Evolutionary conservation across 2,888 invertebrate genomes (phyloP), one percentile per base, ranked within the genome.

Genomic region (Eupithecia centaureata): DNA sequence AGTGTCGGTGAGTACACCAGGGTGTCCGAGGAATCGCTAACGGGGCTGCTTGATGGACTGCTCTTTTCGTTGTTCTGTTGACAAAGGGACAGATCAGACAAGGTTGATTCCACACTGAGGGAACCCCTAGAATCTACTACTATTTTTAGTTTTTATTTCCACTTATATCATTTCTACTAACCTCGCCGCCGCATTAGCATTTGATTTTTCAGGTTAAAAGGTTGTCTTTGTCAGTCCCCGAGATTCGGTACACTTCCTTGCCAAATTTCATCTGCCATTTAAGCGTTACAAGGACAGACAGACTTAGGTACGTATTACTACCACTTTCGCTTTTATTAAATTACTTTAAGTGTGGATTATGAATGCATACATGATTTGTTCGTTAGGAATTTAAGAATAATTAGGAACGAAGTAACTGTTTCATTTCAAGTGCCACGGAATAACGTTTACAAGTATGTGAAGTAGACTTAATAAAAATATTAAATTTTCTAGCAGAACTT

Each of bases 1-100:
- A 58, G 59, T 63, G 68, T 75, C 35, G 89, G 87, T 42, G 89
- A 84, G 68, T 83, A 86, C 67, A 89, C 89, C 61, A 92, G 83
- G 63, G 92, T 92, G 73, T 86, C 91, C 1, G 91, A 88, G 22
- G 89, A 91, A 75, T 89, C 90, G 73, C 89, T 89, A 68, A 86
- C 84, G 18, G 78, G 80, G 68, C 88, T 87, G 76, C 86, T 80
- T 67, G 85, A 73, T 18, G 82, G 77, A 68, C 84, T 85, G 67
- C 74, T 73, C 71, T 72, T 75, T 32, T 61, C 42, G 33, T 66
- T 30, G 61, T 47, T 72, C 76, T 77, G 74, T 13, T 25, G 33
- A 25, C 18, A 57, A 38, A 51, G 32, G 3, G 33, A 33, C 18
- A 54, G 27, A 25, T 51, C 42, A 42, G 18, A 42, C 42, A 7